phyloP scores from a whole-genome alignment of 2,113 vertebrate species.

The Gavia stellata region DNA sequence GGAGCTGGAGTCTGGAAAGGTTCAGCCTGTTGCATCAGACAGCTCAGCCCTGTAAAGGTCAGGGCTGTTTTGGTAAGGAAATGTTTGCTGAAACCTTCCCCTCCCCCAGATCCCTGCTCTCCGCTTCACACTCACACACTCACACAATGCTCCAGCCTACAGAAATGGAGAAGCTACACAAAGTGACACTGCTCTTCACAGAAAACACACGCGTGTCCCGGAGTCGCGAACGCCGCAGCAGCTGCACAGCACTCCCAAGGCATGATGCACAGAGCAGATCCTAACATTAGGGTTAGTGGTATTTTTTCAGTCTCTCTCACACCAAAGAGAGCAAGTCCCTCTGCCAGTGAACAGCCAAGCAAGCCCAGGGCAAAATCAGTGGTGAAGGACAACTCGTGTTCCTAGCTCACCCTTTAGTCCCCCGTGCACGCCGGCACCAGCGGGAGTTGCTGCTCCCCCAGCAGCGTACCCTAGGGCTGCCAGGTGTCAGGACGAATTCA shows the following conservation, averaged over 20 bases:
- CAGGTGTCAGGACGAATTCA: not conserved
- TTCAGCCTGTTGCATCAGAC: conserved; percentile 48
- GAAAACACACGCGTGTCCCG: rapidly evolving
- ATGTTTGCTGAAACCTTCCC: not conserved
- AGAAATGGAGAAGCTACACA: not conserved
- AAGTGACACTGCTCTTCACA: not conserved
- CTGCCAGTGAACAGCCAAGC: not conserved
- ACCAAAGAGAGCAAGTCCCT: not conserved
- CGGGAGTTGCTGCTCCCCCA: not conserved
- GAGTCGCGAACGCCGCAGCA: rapidly evolving
- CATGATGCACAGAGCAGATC: not conserved
- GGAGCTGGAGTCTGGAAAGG: conserved; percentile 25
- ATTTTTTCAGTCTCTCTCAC: not conserved
- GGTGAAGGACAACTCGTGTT: not conserved
- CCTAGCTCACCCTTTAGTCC: not conserved
- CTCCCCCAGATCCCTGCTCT: not conserved
- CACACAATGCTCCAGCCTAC: not conserved
- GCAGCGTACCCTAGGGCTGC: not conserved
- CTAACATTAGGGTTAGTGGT: rapidly evolving
- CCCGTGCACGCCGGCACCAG: not conserved
- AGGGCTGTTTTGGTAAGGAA: conserved; percentile 18
- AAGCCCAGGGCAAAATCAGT: not conserved
- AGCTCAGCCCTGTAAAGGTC: conserved; percentile 37
- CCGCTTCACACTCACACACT: rapidly evolving
- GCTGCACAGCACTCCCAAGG: rapidly evolving